phyloP scores from a whole-genome alignment of 2,113 vertebrate species.

The Phalacrocorax brasilianus region DNA sequence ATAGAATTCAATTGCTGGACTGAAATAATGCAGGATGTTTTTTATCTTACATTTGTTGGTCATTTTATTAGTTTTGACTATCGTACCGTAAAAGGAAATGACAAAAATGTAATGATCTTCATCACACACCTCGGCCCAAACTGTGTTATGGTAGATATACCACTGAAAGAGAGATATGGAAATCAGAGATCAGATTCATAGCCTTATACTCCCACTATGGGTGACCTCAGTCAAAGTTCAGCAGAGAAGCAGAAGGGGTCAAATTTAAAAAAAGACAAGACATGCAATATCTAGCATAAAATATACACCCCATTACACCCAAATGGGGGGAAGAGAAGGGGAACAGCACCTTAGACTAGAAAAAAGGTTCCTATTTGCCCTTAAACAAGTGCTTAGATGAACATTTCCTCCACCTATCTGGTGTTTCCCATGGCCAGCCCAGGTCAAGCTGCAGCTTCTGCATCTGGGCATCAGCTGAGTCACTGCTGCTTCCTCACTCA shows the following conservation, averaged over 20 bases:
- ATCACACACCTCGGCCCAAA: not conserved
- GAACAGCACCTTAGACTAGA: not conserved
- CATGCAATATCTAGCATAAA: not conserved
- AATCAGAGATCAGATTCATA: not conserved
- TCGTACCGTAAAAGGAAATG: not conserved
- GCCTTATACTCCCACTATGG: not conserved
- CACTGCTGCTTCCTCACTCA: not conserved
- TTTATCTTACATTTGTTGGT: constrained; percentile 52
- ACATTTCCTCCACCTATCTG: not conserved
- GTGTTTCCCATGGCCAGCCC: not conserved
- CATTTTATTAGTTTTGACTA: constrained; percentile 63
- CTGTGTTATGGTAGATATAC: not conserved
- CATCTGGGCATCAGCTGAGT: rapidly evolving
- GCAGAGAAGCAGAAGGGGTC: not conserved
- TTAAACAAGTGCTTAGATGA: not conserved
- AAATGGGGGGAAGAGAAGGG: not conserved
- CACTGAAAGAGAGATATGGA: not conserved
- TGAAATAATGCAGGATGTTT: constrained; percentile 55
- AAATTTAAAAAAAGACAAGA: not conserved
- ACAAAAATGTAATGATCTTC: constrained; percentile 43
- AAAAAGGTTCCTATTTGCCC: not conserved
- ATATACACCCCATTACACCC: not conserved
- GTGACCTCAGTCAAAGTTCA: not conserved
- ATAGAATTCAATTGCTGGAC: constrained; percentile 59
- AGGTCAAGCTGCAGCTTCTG: not conserved